Evolutionary conservation across 2,113 vertebrate species (phyloP).

Genomic region (Nothocercus julius): DNA sequence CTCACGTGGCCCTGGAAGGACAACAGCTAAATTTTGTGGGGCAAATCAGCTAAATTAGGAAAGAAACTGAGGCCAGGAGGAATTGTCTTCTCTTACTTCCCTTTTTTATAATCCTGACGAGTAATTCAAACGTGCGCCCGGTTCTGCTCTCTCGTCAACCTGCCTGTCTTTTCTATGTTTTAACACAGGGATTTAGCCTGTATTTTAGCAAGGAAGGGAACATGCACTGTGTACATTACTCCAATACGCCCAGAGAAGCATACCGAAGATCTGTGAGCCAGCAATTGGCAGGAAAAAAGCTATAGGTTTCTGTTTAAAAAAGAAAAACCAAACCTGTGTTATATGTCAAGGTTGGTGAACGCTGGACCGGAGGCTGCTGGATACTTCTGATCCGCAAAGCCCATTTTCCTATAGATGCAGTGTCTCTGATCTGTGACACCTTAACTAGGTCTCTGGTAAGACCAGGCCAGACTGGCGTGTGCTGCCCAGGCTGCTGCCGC

Average conservation of each 20-base stretch:
- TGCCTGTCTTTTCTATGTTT: too few relatives aligned
- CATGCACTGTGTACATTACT: too few relatives aligned
- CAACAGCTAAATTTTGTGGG: background rate
- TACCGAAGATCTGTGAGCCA: too few relatives aligned
- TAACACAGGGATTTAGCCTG: background rate
- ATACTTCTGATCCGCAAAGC: background rate
- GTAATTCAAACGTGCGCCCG: background rate
- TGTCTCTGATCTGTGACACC: background rate
- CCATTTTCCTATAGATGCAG: background rate
- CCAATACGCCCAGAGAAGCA: too few relatives aligned
- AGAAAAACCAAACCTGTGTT: background rate
- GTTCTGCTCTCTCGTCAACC: accelerated
- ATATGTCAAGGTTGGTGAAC: background rate
- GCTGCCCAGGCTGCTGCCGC: too few relatives aligned
- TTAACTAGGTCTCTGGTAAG: background rate
- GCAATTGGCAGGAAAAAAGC: accelerated
- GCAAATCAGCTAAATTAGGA: background rate
- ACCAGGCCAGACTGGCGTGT: background rate
- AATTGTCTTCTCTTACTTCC: background rate
- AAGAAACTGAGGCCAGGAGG: background rate
- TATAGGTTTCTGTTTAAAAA: background rate
- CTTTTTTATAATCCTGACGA: accelerated
- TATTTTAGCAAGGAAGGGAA: too few relatives aligned
- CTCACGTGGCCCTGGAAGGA: background rate
- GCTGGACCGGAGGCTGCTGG: background rate